Conservation (phyloP, 2,888 invertebrate genomes). For the Didymodactylos carnosus region DNA sequence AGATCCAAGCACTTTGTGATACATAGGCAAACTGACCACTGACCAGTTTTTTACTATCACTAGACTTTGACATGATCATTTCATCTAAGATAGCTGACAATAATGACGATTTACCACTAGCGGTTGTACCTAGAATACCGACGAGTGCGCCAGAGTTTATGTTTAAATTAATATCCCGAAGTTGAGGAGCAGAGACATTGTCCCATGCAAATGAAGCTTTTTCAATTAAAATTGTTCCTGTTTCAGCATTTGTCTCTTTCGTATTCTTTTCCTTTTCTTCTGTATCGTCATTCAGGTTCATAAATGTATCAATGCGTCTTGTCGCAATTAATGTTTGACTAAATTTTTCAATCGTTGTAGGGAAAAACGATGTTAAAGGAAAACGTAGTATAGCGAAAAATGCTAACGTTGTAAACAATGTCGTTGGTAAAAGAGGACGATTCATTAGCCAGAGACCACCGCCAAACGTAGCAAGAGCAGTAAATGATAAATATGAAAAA, state of each 20-base stretch:
- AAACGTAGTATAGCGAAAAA: slow-evolving; percentile 14
- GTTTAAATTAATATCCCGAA: slow-evolving; percentile 27
- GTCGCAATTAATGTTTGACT: too few relatives aligned
- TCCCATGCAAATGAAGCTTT: not conserved
- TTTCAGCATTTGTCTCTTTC: too few relatives aligned
- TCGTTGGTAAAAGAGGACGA: slow-evolving; percentile 47
- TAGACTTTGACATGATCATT: slow-evolving; percentile 37
- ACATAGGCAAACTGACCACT: slow-evolving; percentile 48
- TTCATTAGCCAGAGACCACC: slow-evolving; percentile 52
- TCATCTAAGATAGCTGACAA: slow-evolving; percentile 49
- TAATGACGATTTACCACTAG: slow-evolving; percentile 52
- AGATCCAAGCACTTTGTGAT: slow-evolving; percentile 59
- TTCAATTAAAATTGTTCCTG: not conserved
- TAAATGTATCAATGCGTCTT: too few relatives aligned
- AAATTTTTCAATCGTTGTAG: too few relatives aligned
- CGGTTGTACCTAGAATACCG: slow-evolving; percentile 67
- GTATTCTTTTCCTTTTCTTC: too few relatives aligned
- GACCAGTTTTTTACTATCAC: slow-evolving; percentile 42
- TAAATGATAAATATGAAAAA: slow-evolving; percentile 53
- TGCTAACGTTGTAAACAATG: slow-evolving; percentile 16
- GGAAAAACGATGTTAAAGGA: too few relatives aligned
- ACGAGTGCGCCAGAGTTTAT: slow-evolving; percentile 39
- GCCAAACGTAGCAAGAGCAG: slow-evolving; percentile 58
- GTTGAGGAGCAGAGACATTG: slow-evolving; percentile 14
- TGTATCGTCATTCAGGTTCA: too few relatives aligned